Evolutionary conservation across 2,888 invertebrate genomes (phyloP), one percentile per base, ranked within the genome.

Genomic region (Hirtodrosophila histrioides): DNA sequence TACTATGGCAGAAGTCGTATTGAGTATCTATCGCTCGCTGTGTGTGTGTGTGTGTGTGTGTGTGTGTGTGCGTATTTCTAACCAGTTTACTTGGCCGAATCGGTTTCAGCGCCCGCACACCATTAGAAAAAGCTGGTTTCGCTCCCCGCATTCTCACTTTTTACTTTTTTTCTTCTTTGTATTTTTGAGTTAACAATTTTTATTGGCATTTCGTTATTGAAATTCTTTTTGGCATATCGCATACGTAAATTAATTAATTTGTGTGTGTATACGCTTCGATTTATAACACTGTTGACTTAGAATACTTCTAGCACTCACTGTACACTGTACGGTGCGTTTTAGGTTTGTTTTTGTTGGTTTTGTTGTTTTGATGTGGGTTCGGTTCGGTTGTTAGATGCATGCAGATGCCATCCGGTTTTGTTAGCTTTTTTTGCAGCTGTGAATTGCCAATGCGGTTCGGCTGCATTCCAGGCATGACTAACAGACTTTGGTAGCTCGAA

Each of bases 391-490:
- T 78, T 78, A 62, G 79, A 68, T 78, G 84, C 68, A 75, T 70
- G 65, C 69, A 79, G 86, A 87, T 79, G 80, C 73, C 86, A 87
- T 87, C 88, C 82, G 88, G 88, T 82, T 82, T 60, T 64, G 50
- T 69, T 48, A 39, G 27, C 39, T 35, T 41, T 36, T 56, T 75
- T 57, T 74, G 78, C 69, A 78, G 78, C 78, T 75, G 77, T 48
- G 46, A 49, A 73, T 46, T 57, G 60, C 55, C 82, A 85, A 82
- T 87, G 86, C 86, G 84, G 86, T 75, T 72, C 53, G 69, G 75
- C 78, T 81, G 81, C 84, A 84, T 84, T 84, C 84, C 84, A 67
- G 65, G 44, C 84, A 84, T 84, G 88, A 88, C 85, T 84, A 86
- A 84, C 63, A 66, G 48, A 69, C 60, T 60, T 61, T 58, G 62